phyloP scores from a whole-genome alignment of 2,888 invertebrate genomes.

The Anodontia alba region DNA sequence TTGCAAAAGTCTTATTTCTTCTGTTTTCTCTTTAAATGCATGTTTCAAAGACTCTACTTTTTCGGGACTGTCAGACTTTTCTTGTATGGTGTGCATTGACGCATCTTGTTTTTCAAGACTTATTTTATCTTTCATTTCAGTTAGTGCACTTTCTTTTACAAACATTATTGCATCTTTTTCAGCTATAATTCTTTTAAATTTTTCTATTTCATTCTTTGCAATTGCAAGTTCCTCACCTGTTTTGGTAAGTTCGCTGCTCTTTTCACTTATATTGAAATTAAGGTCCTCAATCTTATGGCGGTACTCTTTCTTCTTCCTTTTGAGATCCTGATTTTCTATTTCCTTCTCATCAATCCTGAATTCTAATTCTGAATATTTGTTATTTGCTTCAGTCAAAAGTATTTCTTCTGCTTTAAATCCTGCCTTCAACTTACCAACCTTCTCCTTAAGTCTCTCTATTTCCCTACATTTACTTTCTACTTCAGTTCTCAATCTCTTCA shows the following conservation, averaged over 20 bases:
- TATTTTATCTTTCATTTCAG: slow-evolving; percentile 6
- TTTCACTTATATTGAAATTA: slow-evolving; percentile 22
- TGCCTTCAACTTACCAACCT: slow-evolving; percentile 39
- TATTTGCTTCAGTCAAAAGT: slow-evolving; percentile 38
- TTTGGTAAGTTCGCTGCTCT: slow-evolving; percentile 32
- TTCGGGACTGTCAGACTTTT: not conserved
- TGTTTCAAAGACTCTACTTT: not conserved
- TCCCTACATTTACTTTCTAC: slow-evolving; percentile 39
- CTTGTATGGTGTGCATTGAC: not conserved
- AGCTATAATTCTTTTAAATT: slow-evolving; percentile 25
- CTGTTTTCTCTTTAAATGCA: not conserved
- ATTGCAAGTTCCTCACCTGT: slow-evolving; percentile 55
- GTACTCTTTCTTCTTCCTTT: slow-evolving; percentile 35
- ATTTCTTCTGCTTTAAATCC: slow-evolving; percentile 47
- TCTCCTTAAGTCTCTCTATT: slow-evolving; percentile 36
- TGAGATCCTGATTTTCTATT: slow-evolving; percentile 42
- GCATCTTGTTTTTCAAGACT: not conserved
- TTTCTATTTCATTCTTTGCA: slow-evolving; percentile 31
- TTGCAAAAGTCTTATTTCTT: slow-evolving; percentile 5
- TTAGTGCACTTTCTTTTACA: slow-evolving; percentile 7
- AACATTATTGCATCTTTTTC: slow-evolving; percentile 18
- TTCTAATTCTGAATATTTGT: slow-evolving; percentile 39
- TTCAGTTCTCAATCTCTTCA: slow-evolving; percentile 33
- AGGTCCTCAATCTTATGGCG: slow-evolving; percentile 37
- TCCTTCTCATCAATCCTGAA: slow-evolving; percentile 49